phyloP scores from a whole-genome alignment of 2,888 invertebrate species.

The Netelia melanura region DNA sequence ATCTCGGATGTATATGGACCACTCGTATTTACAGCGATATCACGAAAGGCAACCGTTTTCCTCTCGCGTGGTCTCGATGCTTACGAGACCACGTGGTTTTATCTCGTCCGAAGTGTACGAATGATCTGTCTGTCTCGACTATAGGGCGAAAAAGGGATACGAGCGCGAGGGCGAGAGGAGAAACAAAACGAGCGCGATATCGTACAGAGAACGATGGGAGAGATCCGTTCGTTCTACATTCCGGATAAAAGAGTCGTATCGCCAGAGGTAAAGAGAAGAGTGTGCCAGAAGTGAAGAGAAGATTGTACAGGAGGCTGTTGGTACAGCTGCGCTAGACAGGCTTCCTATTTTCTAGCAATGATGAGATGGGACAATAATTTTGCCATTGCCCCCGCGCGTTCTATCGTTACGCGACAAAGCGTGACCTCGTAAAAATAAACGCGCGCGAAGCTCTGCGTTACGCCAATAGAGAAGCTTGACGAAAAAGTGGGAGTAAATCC shows the following conservation, averaged over 20 bases:
- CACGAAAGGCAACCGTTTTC: conserved; percentile 45
- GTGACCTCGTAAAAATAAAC: conserved; percentile 28
- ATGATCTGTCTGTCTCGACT: conserved; percentile 54
- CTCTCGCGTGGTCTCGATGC: conserved; percentile 62
- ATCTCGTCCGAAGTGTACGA: conserved; percentile 59
- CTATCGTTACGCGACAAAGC: conserved; percentile 61
- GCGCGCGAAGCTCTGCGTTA: neutral
- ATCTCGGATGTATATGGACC: conserved; percentile 14
- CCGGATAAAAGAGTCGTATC: conserved; percentile 53
- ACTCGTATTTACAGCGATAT: conserved; percentile 18
- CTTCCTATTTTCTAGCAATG: conserved; percentile 45
- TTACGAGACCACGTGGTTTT: conserved; percentile 65
- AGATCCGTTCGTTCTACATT: conserved; percentile 54
- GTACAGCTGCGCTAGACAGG: conserved; percentile 60
- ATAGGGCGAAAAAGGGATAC: conserved; percentile 10
- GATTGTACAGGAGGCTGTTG: conserved; percentile 45
- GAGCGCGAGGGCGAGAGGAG: neutral
- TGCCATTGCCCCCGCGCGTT: conserved; percentile 23
- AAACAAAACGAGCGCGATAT: too few species aligned
- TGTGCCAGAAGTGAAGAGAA: neutral
- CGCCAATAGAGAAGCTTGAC: conserved; percentile 25
- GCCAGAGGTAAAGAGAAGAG: neutral
- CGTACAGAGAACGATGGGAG: neutral
- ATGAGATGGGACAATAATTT: conserved; percentile 65
- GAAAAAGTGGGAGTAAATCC: conserved; percentile 35